Conservation (phyloP, 2,888 invertebrate genomes). For the Gisinianus flammeolus region DNA sequence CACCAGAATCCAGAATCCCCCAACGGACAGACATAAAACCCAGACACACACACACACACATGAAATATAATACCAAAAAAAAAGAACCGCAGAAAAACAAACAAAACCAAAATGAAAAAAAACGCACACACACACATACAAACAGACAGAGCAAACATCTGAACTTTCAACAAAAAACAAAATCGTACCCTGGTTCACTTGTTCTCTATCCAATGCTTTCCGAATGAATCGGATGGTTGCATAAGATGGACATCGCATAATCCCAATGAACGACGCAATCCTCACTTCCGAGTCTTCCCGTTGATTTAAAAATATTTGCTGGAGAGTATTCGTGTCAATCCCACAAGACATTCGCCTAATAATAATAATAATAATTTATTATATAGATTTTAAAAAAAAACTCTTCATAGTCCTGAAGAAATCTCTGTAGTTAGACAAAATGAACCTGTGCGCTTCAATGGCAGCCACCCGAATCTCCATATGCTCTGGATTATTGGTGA, state of each 20-base stretch:
- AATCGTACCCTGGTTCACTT: conserved; percentile 80
- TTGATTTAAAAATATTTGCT: conserved; percentile 69
- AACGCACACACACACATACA: background rate
- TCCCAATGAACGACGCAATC: conserved; percentile 83
- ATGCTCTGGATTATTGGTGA: conserved; percentile 71
- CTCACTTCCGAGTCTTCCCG: conserved; percentile 81
- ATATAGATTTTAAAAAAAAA: background rate
- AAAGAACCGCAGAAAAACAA: no score
- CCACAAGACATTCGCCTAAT: conserved; percentile 55
- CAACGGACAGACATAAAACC: no score
- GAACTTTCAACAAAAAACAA: background rate
- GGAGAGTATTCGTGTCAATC: background rate
- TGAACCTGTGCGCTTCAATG: conserved; percentile 79
- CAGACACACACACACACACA: no score
- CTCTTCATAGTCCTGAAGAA: background rate
- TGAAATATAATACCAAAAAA: no score
- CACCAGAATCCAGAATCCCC: background rate
- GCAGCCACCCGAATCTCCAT: conserved; percentile 78
- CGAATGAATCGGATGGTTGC: conserved; percentile 75
- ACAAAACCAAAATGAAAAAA: background rate
- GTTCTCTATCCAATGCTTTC: conserved; percentile 72
- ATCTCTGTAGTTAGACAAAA: no score
- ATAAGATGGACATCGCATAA: conserved; percentile 87
- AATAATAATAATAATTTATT: conserved; percentile 7
- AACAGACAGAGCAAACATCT: background rate